Percentiles rank a stretch among this genome's conserved stretches.
phyloP scores from a whole-genome alignment of 2,113 vertebrate species.

The Peromyscus maniculatus region DNA sequence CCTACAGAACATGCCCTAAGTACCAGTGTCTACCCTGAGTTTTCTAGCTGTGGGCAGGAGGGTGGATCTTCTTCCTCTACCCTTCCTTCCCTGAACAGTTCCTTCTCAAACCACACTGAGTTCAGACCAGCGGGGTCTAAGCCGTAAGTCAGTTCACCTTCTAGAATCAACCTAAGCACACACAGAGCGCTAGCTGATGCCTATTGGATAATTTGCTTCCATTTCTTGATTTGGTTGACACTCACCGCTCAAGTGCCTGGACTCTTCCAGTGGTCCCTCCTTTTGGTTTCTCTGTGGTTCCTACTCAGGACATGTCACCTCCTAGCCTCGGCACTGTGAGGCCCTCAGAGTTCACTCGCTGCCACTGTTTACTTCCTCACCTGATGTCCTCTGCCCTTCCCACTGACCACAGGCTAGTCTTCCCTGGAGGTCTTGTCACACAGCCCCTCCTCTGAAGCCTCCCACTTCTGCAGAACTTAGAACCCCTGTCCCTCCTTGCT shows the following conservation, averaged over 20 bases:
- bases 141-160: not conserved
- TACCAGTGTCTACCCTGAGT: not conserved
- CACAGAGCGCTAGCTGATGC: not conserved
- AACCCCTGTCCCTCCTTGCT: not conserved
- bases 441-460: not conserved
- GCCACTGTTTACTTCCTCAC: not conserved
- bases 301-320: not conserved
- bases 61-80: not conserved
- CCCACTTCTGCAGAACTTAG: not conserved
- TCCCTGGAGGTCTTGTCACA: not conserved
- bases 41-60: not conserved
- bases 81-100: not conserved
- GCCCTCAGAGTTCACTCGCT: not conserved
- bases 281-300: not conserved
- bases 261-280: not conserved
- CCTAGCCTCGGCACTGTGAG: not conserved
- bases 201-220: not conserved
- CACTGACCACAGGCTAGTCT: accelerated
- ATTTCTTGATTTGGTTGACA: not conserved
- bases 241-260: not conserved
- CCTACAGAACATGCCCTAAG: not conserved
- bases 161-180: not conserved
- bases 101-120: not conserved
- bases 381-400: accelerated
- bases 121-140: not conserved